Base-by-base conservation (phyloP, 2,797 vertebrate species). In the Heterohyrax brucei region DNA sequence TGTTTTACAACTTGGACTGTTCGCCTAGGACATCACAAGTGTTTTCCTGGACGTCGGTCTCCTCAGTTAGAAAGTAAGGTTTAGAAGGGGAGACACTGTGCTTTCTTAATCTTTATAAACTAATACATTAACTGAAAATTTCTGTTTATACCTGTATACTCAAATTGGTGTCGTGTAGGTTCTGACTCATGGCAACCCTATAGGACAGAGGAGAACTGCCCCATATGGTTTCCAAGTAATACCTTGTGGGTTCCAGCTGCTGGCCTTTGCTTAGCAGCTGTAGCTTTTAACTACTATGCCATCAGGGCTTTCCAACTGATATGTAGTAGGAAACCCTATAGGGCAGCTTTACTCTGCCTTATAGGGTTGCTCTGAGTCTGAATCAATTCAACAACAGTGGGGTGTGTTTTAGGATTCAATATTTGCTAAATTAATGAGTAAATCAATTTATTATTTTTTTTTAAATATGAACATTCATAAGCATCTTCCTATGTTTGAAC, bases 391-490 rank as follows among this genome's bases (percentile, higher is more conserved):
- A 39, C 39, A 39, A 39, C 39, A 39, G 39, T 39, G 39, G 39
- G 39, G 39, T 39, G 39, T 39, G 39, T 39, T 39, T 39, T 39
- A 39, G 10, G 82, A 82, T 68, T 87, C 78, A 62, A 78, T 89
- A 39, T 91, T 83, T 93, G 77, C 50, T 70, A 19, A 93, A 59
- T 28, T 87, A 68, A 76, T 73, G 33, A 88, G 83, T 68, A 84
- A 28, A 30, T 46, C 2, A n/a, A 44, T 53, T 84, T 92, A 79
- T 77, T 96, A 16, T 59, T 59, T 18, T 59, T 53, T 53, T 53
- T 53, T 53, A 56, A 56, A 56, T 56, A 56, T 56, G 13, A 56
- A 56, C 12, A 14, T 56, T 16, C 19, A 62, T 44, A 28, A 88
- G 46, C 46, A 46, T 50, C 4, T 87, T 76, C 59, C 10, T 44